Evolutionary conservation across 2,888 invertebrate genomes (phyloP).

Genomic region (Amphipoea lucens): DNA sequence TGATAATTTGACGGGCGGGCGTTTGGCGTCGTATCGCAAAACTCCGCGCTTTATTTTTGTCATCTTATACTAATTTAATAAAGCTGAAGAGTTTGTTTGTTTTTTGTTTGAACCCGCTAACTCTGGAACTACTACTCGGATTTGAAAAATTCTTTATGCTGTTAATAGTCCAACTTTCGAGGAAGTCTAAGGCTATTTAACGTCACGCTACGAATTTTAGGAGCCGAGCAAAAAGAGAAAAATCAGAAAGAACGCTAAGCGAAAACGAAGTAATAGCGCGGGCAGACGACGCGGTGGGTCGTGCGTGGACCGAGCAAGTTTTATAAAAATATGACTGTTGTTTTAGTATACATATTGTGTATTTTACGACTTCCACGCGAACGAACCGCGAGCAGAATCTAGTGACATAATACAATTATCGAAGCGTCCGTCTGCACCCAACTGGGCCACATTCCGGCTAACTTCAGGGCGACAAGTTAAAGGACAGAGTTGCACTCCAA

Average conservation of each 20-base stretch:
- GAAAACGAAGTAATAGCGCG: not conserved
- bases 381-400: not conserved
- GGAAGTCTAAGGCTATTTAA: not conserved
- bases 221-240: not conserved
- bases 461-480: slow-evolving; percentile 34
- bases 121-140: not conserved
- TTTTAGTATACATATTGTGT: not conserved
- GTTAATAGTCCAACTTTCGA: not conserved
- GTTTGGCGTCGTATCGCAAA: slow-evolving; percentile 11
- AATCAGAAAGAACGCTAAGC: not conserved
- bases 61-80: not conserved
- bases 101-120: not conserved
- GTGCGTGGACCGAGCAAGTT: not conserved
- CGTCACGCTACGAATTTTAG: not conserved
- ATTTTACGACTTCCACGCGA: not conserved
- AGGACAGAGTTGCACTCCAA: slow-evolving; percentile 37
- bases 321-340: not conserved
- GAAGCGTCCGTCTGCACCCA: slow-evolving; percentile 5
- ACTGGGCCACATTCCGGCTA: slow-evolving; percentile 24
- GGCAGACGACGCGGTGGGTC: too few species aligned
- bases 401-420: slow-evolving; percentile 23
- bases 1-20: not conserved
- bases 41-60: slow-evolving; percentile 33
- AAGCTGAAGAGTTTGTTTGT: not conserved
- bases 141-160: not conserved